A percentile compares a stretch with the other conserved stretches of the same genome.
Conservation (phyloP, 2,113 vertebrate species). For the Tragelaphus strepsiceros region DNA sequence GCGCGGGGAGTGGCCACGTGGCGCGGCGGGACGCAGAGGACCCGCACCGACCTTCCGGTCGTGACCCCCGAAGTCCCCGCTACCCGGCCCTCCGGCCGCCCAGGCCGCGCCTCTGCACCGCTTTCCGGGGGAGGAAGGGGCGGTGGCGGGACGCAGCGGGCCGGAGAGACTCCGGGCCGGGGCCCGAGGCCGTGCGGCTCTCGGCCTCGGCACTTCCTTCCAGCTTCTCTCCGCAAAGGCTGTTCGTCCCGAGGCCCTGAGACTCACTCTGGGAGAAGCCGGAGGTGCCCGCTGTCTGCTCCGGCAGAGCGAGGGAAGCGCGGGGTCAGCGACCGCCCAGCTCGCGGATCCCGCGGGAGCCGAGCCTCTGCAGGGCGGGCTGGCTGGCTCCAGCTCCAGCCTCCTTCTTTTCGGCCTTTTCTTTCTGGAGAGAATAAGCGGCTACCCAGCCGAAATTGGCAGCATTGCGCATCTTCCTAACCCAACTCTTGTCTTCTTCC, state of each 20-base stretch:
- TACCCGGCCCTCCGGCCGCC: not conserved
- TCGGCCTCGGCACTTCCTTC: not conserved
- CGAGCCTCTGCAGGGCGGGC: not conserved
- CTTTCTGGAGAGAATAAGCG: conserved; percentile 46
- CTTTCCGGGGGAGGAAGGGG: not conserved
- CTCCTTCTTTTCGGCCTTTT: conserved; percentile 20
- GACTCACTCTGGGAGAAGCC: not conserved
- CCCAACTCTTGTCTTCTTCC: conserved; percentile 64
- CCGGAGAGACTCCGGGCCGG: not conserved
- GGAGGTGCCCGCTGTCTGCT: not conserved
- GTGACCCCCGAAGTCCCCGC: not conserved
- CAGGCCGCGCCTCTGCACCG: not conserved
- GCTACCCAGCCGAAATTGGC: conserved; percentile 54
- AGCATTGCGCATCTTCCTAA: conserved; percentile 75
- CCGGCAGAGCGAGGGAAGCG: not conserved
- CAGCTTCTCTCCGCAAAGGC: not conserved
- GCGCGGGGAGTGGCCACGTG: conserved; percentile 2
- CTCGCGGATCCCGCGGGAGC: not conserved
- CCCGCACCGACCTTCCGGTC: not conserved
- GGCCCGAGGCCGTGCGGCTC: not conserved
- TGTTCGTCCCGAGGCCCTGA: no score
- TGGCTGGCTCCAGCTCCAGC: not conserved
- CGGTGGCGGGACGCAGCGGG: not conserved
- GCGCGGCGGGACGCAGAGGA: not conserved
- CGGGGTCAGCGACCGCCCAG: conserved; percentile 23